Conservation (phyloP, 2,113 vertebrate species). For the Psittacula cyanocephala region DNA sequence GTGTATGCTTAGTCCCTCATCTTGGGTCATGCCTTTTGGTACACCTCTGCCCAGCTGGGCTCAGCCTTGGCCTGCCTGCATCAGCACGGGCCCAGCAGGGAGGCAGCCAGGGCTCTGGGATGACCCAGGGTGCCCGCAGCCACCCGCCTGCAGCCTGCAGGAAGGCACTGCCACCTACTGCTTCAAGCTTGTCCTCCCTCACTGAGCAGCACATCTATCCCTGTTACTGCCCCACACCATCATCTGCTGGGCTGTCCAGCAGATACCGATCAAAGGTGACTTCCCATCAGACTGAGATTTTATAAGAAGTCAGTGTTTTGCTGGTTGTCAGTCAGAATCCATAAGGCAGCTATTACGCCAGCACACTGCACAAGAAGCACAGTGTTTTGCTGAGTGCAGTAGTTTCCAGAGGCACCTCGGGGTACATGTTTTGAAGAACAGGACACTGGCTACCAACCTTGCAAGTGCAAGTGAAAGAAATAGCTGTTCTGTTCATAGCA, state of each 20-base stretch:
- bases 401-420: not conserved
- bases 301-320: not conserved
- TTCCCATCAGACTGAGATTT: not conserved
- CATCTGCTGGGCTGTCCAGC: not conserved
- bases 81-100: fast-evolving
- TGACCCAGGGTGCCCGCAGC: not conserved
- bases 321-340: not conserved
- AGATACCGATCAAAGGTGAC: not conserved
- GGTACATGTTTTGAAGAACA: not conserved
- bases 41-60: not conserved
- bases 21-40: fast-evolving
- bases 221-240: fast-evolving
- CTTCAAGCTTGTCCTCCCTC: fast-evolving
- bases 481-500: not conserved
- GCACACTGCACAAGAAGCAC: not conserved
- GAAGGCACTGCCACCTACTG: not conserved
- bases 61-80: not conserved
- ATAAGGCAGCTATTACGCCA: fast-evolving
- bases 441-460: not conserved
- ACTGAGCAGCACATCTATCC: not conserved
- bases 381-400: not conserved
- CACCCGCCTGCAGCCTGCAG: not conserved
- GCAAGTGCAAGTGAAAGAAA: not conserved
- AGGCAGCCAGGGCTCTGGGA: not conserved
- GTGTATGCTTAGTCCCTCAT: fast-evolving